These are phyloP conservation scores for Muscicapa comitata DNA, from an alignment of 2,797 vertebrate genomes.

Conservation along the genomic window DNA sequence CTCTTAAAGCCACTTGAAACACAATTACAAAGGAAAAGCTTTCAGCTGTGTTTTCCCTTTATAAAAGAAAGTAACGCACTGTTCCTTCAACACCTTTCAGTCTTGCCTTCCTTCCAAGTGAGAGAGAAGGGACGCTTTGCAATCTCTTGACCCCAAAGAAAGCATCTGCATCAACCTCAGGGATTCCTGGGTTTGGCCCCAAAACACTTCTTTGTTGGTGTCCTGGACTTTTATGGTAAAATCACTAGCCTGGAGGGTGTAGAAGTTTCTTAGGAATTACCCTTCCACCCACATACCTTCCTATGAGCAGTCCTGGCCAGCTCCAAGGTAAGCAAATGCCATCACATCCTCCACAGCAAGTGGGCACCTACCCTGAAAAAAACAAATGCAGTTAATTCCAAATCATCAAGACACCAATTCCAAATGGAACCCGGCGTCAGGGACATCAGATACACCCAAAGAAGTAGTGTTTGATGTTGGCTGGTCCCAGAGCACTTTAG, in stretches of 20 bases:
- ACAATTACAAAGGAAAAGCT: background rate
- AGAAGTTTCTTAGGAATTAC: background rate
- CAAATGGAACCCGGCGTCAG: background rate
- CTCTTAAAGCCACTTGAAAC: background rate
- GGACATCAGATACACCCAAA: background rate
- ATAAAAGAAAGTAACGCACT: background rate
- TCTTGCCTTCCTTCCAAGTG: background rate
- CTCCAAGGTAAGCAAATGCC: background rate
- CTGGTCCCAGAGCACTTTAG: background rate
- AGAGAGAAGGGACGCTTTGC: background rate
- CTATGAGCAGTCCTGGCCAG: background rate
- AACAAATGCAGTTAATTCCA: background rate
- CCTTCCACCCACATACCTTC: background rate
- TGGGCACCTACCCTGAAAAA: background rate
- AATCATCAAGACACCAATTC: background rate
- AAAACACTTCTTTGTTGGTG: background rate
- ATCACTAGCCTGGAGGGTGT: background rate
- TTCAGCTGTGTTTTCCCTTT: background rate
- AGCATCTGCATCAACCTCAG: background rate
- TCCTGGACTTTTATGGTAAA: background rate
- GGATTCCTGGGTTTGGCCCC: background rate
- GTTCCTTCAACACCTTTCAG: background rate
- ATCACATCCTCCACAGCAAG: background rate
- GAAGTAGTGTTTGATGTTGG: background rate
- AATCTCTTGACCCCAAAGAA: background rate